A percentile compares a stretch with the other conserved stretches of the same genome.
These are phyloP conservation scores for Mastomys natalensis DNA, from an alignment of 2,113 vertebrate species.

Conservation along the genomic window DNA sequence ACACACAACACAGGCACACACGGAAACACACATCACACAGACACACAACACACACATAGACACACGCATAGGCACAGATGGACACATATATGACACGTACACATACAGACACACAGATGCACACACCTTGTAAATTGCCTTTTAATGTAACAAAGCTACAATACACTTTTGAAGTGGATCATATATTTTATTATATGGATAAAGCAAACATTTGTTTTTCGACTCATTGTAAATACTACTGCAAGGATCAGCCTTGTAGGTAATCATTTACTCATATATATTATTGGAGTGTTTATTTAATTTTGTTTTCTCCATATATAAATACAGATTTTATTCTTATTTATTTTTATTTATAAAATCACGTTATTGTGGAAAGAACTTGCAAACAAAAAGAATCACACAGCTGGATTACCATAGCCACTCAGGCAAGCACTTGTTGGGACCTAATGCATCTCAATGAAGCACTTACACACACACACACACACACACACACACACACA, in stretches of 20 bases:
- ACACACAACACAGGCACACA: too few relatives aligned
- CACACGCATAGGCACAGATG: too few relatives aligned
- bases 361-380: background rate
- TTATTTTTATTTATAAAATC: background rate
- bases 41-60: too few relatives aligned
- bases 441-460: background rate
- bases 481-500: background rate
- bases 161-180: background rate
- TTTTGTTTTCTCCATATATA: background rate
- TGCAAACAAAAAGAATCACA: background rate
- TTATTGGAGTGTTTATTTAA: background rate
- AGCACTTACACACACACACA: background rate
- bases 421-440: background rate
- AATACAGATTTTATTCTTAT: background rate
- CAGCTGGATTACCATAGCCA: background rate
- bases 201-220: background rate
- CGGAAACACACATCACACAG: too few relatives aligned
- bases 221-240: background rate
- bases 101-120: background rate
- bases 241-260: background rate
- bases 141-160: background rate
- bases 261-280: background rate
- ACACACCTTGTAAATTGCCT: background rate
- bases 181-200: background rate
- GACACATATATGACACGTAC: too few relatives aligned